Evolutionary conservation across 2,113 vertebrate genomes (phyloP).

Genomic region (Sisor rabdophorus): DNA sequence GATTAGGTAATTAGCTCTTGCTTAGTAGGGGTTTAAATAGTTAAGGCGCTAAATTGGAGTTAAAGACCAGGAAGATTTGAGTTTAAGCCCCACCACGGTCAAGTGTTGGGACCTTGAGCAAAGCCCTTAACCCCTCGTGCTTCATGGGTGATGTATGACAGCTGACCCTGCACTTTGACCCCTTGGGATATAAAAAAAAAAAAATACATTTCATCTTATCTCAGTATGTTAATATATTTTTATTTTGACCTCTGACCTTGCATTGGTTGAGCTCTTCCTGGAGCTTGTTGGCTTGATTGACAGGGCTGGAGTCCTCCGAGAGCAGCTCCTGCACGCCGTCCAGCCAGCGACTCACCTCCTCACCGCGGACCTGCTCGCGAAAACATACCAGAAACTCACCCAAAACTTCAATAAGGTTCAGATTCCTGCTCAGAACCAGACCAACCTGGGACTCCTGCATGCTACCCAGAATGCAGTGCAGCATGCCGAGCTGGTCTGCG

Average conservation of each 20-base stretch:
- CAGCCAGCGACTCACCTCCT: constrained; percentile 80
- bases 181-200: too few species aligned
- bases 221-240: too few species aligned
- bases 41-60: too few species aligned
- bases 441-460: constrained; percentile 83
- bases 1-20: too few species aligned
- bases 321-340: constrained; percentile 79
- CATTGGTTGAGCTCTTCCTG: constrained; percentile 83
- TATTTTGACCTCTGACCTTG: constrained; percentile 72
- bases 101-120: too few species aligned
- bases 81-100: too few species aligned
- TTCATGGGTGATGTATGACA: too few species aligned
- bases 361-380: constrained; percentile 69
- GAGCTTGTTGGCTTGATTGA: constrained; percentile 66
- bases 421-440: not conserved
- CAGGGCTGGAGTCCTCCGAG: constrained; percentile 69
- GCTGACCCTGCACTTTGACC: too few species aligned
- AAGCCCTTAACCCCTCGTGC: too few species aligned
- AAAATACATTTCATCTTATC: too few species aligned
- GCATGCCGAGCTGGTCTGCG: constrained; percentile 73
- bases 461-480: constrained; percentile 81
- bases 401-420: not conserved
- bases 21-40: too few species aligned
- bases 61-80: too few species aligned
- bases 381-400: not conserved